phyloP scores from a whole-genome alignment of 2,797 vertebrate genomes.

The Oryzias dopingdopingensis region DNA sequence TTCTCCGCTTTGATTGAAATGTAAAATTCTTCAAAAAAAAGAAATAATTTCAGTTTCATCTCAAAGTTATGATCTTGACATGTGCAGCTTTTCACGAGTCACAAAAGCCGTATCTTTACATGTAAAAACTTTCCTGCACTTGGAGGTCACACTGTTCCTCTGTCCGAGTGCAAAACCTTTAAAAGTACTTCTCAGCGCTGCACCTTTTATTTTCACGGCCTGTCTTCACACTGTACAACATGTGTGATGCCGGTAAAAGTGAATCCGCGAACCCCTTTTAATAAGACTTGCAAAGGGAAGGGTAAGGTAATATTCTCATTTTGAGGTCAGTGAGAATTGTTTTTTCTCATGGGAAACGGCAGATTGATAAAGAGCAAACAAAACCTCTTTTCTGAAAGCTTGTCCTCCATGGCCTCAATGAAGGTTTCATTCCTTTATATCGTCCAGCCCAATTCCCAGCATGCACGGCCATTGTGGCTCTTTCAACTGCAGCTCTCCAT shows the following conservation, averaged over 20 bases:
- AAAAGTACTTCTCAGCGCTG: constrained; percentile 61
- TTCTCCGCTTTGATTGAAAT: constrained; percentile 55
- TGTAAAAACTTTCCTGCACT: constrained; percentile 56
- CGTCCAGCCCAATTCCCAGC: constrained; percentile 80
- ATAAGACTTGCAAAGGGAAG: constrained; percentile 56
- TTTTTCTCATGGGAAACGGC: constrained; percentile 74
- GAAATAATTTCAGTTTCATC: constrained; percentile 52
- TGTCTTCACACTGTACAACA: constrained; percentile 29
- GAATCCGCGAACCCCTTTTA: constrained; percentile 44
- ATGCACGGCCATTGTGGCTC: constrained; percentile 77
- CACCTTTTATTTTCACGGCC: constrained; percentile 38
- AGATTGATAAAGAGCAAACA: constrained; percentile 80
- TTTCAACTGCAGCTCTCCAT: constrained; percentile 79
- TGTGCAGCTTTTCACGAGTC: constrained; percentile 51
- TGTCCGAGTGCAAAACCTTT: constrained; percentile 54
- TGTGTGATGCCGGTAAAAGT: constrained; percentile 43
- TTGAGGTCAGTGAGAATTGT: constrained; percentile 81
- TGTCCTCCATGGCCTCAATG: constrained; percentile 78
- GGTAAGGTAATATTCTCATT: constrained; percentile 77
- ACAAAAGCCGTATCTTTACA: constrained; percentile 31
- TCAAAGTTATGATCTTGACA: constrained; percentile 50
- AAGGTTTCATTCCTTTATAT: constrained; percentile 79
- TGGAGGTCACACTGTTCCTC: constrained; percentile 62
- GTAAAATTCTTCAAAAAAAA: constrained; percentile 58
- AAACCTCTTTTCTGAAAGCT: constrained; percentile 76